Evolutionary conservation across 2,888 invertebrate genomes (phyloP).

Genomic region (Pecten maximus): DNA sequence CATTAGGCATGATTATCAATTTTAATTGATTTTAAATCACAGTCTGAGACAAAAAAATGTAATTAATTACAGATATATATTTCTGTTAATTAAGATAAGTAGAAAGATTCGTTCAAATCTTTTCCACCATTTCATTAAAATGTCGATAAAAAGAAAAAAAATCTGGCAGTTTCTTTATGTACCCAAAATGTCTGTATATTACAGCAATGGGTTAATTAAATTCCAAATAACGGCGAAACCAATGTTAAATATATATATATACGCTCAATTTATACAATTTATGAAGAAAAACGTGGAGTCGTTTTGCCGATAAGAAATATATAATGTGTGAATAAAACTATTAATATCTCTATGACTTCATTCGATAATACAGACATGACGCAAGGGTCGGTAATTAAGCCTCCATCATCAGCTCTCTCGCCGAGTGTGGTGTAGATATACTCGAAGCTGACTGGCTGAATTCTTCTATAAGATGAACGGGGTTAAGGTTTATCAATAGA

Average conservation of each 20-base stretch:
- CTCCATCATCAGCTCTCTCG: neutral
- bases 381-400: neutral
- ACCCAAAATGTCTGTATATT: too few relatives aligned
- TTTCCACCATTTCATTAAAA: neutral
- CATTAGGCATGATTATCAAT: neutral
- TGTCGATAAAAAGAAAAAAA: neutral
- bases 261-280: neutral
- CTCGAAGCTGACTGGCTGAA: neutral
- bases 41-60: neutral
- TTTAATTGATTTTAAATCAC: neutral
- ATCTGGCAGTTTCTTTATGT: too few relatives aligned
- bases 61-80: neutral
- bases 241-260: neutral
- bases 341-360: neutral
- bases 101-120: neutral
- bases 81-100: neutral
- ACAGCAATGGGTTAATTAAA: neutral
- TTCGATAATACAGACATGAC: neutral
- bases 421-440: neutral
- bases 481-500: conserved; percentile 21
- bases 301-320: neutral
- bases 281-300: neutral
- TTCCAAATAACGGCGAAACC: neutral
- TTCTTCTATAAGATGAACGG: neutral
- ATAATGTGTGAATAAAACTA: neutral